phyloP scores from a whole-genome alignment of 2,797 vertebrate genomes.

The Austrolebias charrua region DNA sequence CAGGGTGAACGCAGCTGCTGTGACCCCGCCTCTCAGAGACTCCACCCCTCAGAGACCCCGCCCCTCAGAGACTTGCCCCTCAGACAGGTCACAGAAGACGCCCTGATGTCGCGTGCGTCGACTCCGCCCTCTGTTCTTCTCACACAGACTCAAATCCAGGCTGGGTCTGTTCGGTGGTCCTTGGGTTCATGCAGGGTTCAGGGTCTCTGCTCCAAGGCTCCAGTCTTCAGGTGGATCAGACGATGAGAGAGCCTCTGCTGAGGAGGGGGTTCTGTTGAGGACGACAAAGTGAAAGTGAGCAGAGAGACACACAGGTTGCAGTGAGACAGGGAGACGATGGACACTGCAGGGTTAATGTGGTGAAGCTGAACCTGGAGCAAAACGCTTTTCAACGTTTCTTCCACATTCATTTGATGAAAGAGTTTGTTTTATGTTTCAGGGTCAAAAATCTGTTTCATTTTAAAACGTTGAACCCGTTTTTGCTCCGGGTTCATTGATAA shows the following conservation, averaged over 20 bases:
- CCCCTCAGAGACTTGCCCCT: too few species aligned
- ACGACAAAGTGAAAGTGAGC: conserved; percentile 5
- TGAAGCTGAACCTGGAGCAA: conserved; percentile 60
- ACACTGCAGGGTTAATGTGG: conserved; percentile 51
- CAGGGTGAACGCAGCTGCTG: too few species aligned
- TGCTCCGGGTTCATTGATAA: conserved; percentile 54
- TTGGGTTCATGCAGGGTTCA: neutral
- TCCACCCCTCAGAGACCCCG: too few species aligned
- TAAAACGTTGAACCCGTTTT: conserved; percentile 32
- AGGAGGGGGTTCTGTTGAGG: conserved; percentile 74
- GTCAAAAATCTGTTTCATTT: conserved; percentile 11
- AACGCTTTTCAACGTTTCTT: conserved; percentile 32
- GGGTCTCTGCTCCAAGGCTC: neutral
- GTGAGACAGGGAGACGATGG: neutral
- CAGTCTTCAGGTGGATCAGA: conserved; percentile 58
- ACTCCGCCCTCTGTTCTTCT: too few species aligned
- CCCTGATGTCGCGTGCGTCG: too few species aligned
- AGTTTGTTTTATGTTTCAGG: conserved; percentile 3
- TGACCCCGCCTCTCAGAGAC: too few species aligned
- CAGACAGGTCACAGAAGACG: too few species aligned
- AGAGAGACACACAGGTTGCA: neutral
- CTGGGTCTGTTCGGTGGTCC: neutral
- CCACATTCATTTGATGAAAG: neutral
- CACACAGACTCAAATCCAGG: too few species aligned
- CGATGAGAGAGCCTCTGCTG: conserved; percentile 79